Conservation (phyloP, 2,888 invertebrate genomes). For the Phlogophora meticulosa region DNA sequence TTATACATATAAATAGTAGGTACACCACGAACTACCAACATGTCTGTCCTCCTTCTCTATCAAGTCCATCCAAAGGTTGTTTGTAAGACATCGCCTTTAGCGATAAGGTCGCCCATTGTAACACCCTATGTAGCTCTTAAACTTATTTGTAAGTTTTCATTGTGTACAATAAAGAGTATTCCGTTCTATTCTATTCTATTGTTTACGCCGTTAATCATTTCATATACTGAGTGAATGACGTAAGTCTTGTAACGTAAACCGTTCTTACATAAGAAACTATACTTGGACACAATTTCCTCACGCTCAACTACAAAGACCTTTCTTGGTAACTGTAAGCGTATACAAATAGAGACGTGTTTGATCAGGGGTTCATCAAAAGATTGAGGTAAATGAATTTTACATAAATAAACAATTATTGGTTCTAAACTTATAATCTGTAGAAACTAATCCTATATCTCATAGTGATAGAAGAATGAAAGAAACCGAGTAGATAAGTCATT, state of each 20-base stretch:
- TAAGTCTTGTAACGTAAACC: neutral
- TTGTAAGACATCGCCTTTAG: no score
- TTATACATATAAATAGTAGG: no score
- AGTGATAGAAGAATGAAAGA: no score
- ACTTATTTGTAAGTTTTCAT: no score
- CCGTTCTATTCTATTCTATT: no score
- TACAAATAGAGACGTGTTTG: constrained; percentile 39
- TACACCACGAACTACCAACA: no score
- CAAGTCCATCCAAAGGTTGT: no score
- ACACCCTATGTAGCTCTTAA: no score
- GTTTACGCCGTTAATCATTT: neutral
- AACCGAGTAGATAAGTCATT: no score
- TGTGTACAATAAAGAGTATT: no score
- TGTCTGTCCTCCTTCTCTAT: no score
- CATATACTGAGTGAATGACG: neutral
- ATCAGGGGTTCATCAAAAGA: constrained; percentile 33
- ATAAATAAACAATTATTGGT: constrained; percentile 25
- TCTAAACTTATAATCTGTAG: neutral
- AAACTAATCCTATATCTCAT: neutral
- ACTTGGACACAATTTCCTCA: constrained; percentile 7
- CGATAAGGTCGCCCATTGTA: no score
- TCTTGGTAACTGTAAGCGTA: constrained; percentile 19
- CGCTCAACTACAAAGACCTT: constrained; percentile 40
- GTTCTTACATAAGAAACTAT: neutral
- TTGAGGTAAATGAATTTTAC: constrained; percentile 19